Evolutionary conservation across 2,888 invertebrate species (phyloP).

Genomic region (Elaeidobius kamerunicus): DNA sequence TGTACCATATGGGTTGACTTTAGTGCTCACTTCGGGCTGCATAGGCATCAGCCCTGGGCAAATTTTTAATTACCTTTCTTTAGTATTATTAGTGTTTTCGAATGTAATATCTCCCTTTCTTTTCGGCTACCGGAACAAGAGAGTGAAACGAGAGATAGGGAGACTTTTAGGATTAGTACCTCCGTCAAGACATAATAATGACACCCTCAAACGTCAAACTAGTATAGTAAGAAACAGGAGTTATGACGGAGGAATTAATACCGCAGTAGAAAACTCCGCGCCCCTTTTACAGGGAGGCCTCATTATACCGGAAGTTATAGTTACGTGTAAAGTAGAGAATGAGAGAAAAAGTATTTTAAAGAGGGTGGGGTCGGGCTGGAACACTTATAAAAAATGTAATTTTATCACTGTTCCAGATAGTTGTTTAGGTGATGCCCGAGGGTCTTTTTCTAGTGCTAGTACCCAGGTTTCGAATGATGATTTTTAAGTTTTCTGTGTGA

Average conservation of each 20-base stretch:
- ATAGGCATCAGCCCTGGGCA: constrained; percentile 45
- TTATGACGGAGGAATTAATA: constrained; percentile 31
- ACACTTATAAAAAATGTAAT: constrained; percentile 45
- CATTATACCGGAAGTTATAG: constrained; percentile 42
- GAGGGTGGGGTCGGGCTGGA: constrained; percentile 45
- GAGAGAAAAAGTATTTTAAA: constrained; percentile 47
- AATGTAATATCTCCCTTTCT: constrained; percentile 69
- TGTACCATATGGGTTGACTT: constrained; percentile 48
- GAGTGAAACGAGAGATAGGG: constrained; percentile 58
- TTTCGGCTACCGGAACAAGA: constrained; percentile 71
- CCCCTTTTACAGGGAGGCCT: constrained; percentile 17
- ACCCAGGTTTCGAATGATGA: constrained; percentile 49
- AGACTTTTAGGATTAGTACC: constrained; percentile 49
- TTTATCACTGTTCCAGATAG: constrained; percentile 48
- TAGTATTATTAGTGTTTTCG: constrained; percentile 60
- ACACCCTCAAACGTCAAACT: constrained; percentile 15
- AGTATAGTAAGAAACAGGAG: constrained; percentile 29
- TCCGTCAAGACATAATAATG: constrained; percentile 17
- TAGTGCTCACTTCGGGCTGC: constrained; percentile 43
- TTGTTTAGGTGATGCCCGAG: constrained; percentile 46
- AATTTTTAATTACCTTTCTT: constrained; percentile 53
- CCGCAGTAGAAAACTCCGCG: constrained; percentile 27
- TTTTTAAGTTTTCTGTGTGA: constrained; percentile 20
- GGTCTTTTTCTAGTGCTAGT: constrained; percentile 49
- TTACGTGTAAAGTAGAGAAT: constrained; percentile 44